Evolutionary conservation across 2,113 vertebrate species (phyloP), one percentile per base, ranked within the genome.

Genomic region (Istiophorus platypterus): DNA sequence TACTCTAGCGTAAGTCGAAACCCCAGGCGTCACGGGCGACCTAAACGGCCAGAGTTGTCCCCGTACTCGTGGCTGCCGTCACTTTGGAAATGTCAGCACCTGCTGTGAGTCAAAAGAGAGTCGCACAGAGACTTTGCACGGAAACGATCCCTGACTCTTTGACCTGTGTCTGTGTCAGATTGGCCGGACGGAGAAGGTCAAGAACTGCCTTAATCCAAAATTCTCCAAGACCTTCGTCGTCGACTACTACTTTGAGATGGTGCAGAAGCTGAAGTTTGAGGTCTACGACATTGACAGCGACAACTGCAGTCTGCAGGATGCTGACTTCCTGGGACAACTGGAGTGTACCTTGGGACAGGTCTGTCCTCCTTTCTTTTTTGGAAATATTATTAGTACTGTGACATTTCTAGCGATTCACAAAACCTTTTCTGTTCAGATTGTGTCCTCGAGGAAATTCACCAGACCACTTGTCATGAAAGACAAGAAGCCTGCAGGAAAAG

Each of bases 241-340:
- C 37, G 98, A 99, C 90, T 99, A 99, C 93, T 97, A 97, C 86
- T 99, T 99, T 86, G 98, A 99, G 93, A 89, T 97, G 61, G 97
- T 99, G 82, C 98, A 99, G 95, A 99, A 97, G 73, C 92, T 99
- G 78, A 96, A 94, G 88, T 99, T 99, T 90, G 95, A 95, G 9
- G 42, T 99, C 74, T 98, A 97, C 83, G 98, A 99, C 81, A 99
- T 99, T 2, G 98, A 99, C 93, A 98, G 96, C 75, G 95, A 95
- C 66, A 97, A 94, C 10, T n/a, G 95, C 31, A 96, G 96, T 34
- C 88, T 99, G 82, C 93, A 24, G 1, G 96, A 98, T 70, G 97
- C 99, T 22, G 98, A 99, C 91, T 99, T 99, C 90, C 91, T 99
- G 79, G 98, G 98, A 75, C 96, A 98, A 88, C 89, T 96, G 82